A percentile compares a stretch with the other conserved stretches of the same genome.
These are phyloP conservation scores for Parasteatoda lunata DNA, from an alignment of 2,888 invertebrate genomes.

Conservation along the genomic window DNA sequence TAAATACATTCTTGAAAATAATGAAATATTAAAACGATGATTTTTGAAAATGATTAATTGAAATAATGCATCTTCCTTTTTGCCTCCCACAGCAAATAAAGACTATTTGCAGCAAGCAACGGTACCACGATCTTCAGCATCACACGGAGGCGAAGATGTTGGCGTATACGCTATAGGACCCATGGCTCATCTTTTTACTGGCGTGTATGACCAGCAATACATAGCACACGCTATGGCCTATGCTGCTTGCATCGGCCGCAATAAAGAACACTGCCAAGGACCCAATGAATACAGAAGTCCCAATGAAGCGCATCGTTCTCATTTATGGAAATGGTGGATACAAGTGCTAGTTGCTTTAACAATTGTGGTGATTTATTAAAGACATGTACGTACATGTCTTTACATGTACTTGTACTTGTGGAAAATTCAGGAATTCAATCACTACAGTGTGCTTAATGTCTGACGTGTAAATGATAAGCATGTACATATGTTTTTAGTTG, in stretches of 20 bases:
- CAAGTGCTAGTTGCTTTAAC: constrained; percentile 7
- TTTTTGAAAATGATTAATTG: too few relatives aligned
- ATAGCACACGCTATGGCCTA: constrained; percentile 90
- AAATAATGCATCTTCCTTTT: too few relatives aligned
- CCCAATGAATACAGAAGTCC: not conserved
- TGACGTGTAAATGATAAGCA: too few relatives aligned
- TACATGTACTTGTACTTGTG: too few relatives aligned
- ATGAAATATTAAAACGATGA: too few relatives aligned
- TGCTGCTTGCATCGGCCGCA: constrained; percentile 81
- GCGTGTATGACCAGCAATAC: constrained; percentile 88
- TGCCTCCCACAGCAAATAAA: constrained; percentile 71
- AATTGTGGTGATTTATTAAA: not conserved
- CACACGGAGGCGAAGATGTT: constrained; percentile 89
- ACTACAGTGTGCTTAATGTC: too few relatives aligned
- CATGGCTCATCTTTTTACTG: constrained; percentile 86
- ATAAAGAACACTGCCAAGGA: constrained; percentile 47
- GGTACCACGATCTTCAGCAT: constrained; percentile 85
- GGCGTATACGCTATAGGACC: constrained; percentile 88
- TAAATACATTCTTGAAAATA: too few relatives aligned
- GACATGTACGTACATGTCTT: too few relatives aligned
- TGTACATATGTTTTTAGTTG: too few relatives aligned
- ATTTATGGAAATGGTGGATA: constrained; percentile 15
- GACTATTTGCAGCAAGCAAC: constrained; percentile 83
- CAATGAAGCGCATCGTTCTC: not conserved
- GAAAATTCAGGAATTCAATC: too few relatives aligned